phyloP scores from a whole-genome alignment of 2,113 vertebrate genomes.

The Cyanoderma ruficeps region DNA sequence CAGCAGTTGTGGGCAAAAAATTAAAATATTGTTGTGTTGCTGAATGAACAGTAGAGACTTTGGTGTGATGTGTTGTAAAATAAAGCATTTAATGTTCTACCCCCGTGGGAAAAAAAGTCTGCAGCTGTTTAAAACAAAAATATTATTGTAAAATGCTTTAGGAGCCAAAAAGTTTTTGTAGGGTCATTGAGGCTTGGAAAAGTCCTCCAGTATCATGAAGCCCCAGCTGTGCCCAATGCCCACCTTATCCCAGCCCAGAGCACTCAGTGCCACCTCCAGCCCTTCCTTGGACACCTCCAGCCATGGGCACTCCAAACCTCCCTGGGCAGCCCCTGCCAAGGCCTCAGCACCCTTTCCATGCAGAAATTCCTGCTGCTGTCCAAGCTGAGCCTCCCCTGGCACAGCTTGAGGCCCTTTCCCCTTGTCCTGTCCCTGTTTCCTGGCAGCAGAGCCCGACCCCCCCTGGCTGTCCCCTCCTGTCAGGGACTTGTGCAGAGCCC shows the following conservation, averaged over 20 bases:
- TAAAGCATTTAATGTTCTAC: neutral
- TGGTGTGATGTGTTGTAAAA: neutral
- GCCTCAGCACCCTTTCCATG: neutral
- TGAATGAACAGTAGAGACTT: neutral
- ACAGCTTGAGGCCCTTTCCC: neutral
- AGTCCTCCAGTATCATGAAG: accelerated
- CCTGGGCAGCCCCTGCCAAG: neutral
- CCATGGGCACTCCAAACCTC: accelerated
- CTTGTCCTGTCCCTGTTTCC: neutral
- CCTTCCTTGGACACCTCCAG: too few species aligned
- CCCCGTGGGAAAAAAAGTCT: neutral
- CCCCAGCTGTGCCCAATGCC: accelerated
- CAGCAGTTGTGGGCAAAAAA: neutral
- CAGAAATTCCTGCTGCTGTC: too few species aligned
- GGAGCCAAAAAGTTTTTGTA: neutral
- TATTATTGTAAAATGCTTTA: neutral
- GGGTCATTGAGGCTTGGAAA: neutral
- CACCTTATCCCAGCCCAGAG: neutral
- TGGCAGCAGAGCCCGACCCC: too few species aligned
- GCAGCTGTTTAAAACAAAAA: neutral
- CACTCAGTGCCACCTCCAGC: neutral
- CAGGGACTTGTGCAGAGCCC: neutral
- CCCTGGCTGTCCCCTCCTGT: neutral
- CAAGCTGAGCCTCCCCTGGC: neutral
- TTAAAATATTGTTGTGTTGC: neutral